Evolutionary conservation across 2,113 vertebrate species (phyloP).

Genomic region (Aphyosemion australe): DNA sequence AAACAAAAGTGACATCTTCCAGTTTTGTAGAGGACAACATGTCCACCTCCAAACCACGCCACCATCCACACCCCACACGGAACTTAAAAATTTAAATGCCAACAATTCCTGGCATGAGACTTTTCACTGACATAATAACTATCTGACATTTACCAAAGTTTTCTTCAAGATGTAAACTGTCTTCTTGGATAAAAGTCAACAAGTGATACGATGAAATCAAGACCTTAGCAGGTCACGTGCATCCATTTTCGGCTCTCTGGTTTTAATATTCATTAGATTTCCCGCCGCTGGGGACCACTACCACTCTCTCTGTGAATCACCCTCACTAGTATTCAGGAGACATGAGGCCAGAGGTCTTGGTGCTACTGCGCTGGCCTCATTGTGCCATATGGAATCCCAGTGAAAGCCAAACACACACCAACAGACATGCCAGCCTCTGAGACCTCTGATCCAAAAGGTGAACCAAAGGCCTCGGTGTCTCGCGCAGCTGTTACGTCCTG

Average conservation of each 20-base stretch:
- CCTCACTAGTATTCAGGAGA: conserved; percentile 13
- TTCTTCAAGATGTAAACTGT: conserved; percentile 46
- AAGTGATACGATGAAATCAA: neutral
- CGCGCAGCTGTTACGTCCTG: conserved; percentile 46
- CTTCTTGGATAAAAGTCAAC: conserved; percentile 43
- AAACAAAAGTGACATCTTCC: conserved; percentile 43
- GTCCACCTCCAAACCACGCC: conserved; percentile 30
- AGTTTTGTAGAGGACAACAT: neutral
- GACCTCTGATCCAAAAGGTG: conserved; percentile 48
- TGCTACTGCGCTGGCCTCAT: conserved; percentile 32
- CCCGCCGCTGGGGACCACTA: conserved; percentile 21
- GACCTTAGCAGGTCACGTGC: conserved; percentile 26
- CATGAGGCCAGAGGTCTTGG: conserved; percentile 6
- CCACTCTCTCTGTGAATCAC: conserved; percentile 41
- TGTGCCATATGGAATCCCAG: conserved; percentile 53
- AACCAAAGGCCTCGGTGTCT: conserved; percentile 28
- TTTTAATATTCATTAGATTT: conserved; percentile 41
- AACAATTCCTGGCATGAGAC: conserved; percentile 36
- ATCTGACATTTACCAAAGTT: conserved; percentile 58
- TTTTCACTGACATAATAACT: conserved; percentile 31
- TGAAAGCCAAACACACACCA: conserved; percentile 14
- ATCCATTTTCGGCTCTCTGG: conserved; percentile 9
- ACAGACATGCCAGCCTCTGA: conserved; percentile 27
- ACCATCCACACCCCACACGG: conserved; percentile 29
- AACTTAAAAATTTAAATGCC: conserved; percentile 53